phyloP scores from a whole-genome alignment of 2,797 vertebrate genomes.

The Fistularia tabacaria region DNA sequence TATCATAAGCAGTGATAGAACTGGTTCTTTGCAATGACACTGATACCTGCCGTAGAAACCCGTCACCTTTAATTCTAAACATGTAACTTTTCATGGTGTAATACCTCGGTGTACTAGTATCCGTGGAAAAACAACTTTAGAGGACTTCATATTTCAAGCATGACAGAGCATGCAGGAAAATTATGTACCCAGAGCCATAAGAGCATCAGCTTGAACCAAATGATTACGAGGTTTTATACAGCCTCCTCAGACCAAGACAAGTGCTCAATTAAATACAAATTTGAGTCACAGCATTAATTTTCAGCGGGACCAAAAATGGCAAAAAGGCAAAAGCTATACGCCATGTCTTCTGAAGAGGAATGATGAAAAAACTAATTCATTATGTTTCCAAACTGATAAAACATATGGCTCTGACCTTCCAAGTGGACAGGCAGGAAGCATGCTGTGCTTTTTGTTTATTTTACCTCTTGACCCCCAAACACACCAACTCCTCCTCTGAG shows the following conservation, averaged over 20 bases:
- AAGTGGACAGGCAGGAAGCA: slow-evolving; percentile 47
- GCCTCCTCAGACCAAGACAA: slow-evolving; percentile 1
- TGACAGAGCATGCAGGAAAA: slow-evolving; percentile 63
- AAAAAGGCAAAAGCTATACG: neutral
- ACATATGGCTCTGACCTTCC: slow-evolving; percentile 54
- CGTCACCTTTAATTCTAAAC: slow-evolving; percentile 12
- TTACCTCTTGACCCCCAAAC: slow-evolving; percentile 57
- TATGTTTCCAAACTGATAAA: slow-evolving; percentile 53
- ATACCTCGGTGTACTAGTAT: slow-evolving; percentile 11
- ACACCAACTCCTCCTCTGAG: slow-evolving; percentile 52
- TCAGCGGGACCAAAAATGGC: too few species aligned
- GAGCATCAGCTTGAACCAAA: slow-evolving; percentile 57
- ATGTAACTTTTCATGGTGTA: slow-evolving; percentile 12
- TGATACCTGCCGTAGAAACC: slow-evolving; percentile 19
- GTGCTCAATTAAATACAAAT: neutral
- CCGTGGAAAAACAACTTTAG: slow-evolving; percentile 21
- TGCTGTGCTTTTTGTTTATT: slow-evolving; percentile 44
- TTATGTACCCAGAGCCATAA: slow-evolving; percentile 53
- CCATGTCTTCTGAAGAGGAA: neutral
- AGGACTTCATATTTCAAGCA: slow-evolving; percentile 44
- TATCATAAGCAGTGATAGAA: neutral
- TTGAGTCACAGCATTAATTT: neutral
- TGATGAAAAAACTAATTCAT: slow-evolving; percentile 10
- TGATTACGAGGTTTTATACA: too few species aligned
- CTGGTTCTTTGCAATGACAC: slow-evolving; percentile 7